Evolutionary conservation across 30 jellyfish, hydroid and myxozoan genomes (phyloP), one percentile per base, ranked within the genome.

Genomic region (Cassiopea xamachana): DNA sequence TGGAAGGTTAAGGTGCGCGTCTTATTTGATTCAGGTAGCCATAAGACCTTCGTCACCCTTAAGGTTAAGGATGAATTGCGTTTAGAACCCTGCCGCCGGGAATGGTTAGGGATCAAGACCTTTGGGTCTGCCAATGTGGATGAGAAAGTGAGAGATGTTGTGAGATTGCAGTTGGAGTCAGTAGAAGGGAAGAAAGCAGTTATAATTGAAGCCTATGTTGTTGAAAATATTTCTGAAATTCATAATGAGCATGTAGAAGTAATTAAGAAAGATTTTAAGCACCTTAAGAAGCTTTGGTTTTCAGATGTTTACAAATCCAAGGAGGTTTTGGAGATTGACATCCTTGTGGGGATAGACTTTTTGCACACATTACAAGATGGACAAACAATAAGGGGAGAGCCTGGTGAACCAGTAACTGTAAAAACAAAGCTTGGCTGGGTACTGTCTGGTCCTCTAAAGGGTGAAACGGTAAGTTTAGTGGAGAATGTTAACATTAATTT

Each of bases 301-400:
- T 88, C 95, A 77, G 95, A 88, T 79, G 90, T 88, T 88, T 88
- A 58, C 67, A 64, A 60, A 77, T 61, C 49, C 1, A 48, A 88
- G 62, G 95, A 77, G 13, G 45, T 13, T 1, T 10, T 88, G 79
- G 68, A 67, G 9, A 55, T 77, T 77, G 86, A 88, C 46, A 69
- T 88, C 51, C 77, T 77, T 2, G 71, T 88, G 17, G 95, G 95
- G 44, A 80, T 48, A 13, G 87, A 79, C 69, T 79, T 58, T 55
- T 75, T 77, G 27, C 73, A 71, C 15, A 46, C 51, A 7, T 18
- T 88, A 47, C 85, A 68, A 70, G 86, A 68, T 14, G 90, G 78
- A 14, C 61, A 77, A 39, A 43, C 47, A 5, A 77, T 64, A 79
- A 46, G 91, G 78, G 91, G 95, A 27, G 7, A 69, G 78, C 78